Evolutionary conservation across 1,140 invertebrate genomes (phyloP), one percentile per base, ranked within the genome.

Genomic region (Drosophila cardini): DNA sequence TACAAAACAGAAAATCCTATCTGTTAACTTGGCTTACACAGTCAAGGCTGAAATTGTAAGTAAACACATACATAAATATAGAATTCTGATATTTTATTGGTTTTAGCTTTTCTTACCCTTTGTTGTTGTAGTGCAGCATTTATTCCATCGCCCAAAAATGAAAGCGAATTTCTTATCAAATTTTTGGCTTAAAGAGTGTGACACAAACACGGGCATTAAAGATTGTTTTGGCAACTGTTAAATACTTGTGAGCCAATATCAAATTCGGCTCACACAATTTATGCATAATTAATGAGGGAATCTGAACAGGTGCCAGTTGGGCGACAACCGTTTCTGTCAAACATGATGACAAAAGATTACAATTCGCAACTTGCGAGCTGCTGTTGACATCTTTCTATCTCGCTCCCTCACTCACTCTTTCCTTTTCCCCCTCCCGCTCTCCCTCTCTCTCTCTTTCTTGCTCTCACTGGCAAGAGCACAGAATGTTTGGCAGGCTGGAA

Each of bases 261-360:
- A 57, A 64, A 82, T 76, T 48, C 40, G 74, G 63, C 32, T 40
- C 7, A 15, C 6, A 68, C 21, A 32, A 80, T 76, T 89, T 71
- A 62, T 89, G 85, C 80, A 89, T 89, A 89, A 90, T 90, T 89
- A 89, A 89, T 90, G 75, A 89, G 84, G 85, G 84, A 89, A 89
- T 79, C 68, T 13, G 48, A 77, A 76, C 84, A 89, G 84, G 84
- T 89, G 83, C 85, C 21, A 5, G 67, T 62, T 73, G 75, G 71
- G 80, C 73, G 76, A 89, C 84, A 89, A 78, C 65, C 69, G 67
- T 75, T 80, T 61, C 85, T 89, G 85, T 84, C 80, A 89, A 89
- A 89, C 84, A 90, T 61, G 77, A 84, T 83, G 85, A 87, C 73
- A 80, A 89, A 87, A 89, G 84, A 89, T 89, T 89, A 89, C 81